Evolutionary conservation across 2,797 vertebrate species (phyloP), one percentile per base, ranked within the genome.

Genomic region (Phataginus tetradactyla): DNA sequence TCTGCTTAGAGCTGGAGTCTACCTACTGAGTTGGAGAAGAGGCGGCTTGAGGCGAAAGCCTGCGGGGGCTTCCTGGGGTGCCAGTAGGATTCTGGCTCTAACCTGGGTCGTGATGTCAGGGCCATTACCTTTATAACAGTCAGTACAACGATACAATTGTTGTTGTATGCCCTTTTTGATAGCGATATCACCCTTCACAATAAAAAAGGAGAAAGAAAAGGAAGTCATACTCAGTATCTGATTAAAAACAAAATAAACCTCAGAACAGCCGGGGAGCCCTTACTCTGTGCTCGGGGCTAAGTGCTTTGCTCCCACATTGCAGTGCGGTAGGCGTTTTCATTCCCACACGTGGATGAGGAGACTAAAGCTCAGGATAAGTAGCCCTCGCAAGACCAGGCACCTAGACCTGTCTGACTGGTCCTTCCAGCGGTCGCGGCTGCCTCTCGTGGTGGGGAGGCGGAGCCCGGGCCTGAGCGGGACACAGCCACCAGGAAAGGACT

Each of bases 381-480:
- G 20, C 15, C 49, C 10, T 39, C 0, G 0, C 2, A 17, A 32
- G 37, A 4, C 66, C 14, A 25, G 8, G 45, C 1, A 1, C 34
- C 32, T 15, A 15, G 29, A 51, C 29, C 32, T 12, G 7, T 27
- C 12, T 3, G 23, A 17, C 34, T 17, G 3, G 29, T 34, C 27
- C 21, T 59, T 55, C 34, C 5, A 45, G n/a, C 8, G 20, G 1
- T 12, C 1, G 3, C 11, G 32, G 25, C 59, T 9, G 59, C 81
- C 75, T 68, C 15, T 32, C 32, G 29, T 14, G 32, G 18, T 0
- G 4, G 23, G 32, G 25, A 78, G 14, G 42, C 53, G 15, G 25
- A 61, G 17, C 15, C 68, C 42, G 39, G 39, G 21, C 29, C 29
- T 39, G 17, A 27, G 32, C 1, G 25, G 66, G 59, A 34, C 29